Conservation (phyloP, 2,888 invertebrate genomes). For the Hoplodrina ambigua region DNA sequence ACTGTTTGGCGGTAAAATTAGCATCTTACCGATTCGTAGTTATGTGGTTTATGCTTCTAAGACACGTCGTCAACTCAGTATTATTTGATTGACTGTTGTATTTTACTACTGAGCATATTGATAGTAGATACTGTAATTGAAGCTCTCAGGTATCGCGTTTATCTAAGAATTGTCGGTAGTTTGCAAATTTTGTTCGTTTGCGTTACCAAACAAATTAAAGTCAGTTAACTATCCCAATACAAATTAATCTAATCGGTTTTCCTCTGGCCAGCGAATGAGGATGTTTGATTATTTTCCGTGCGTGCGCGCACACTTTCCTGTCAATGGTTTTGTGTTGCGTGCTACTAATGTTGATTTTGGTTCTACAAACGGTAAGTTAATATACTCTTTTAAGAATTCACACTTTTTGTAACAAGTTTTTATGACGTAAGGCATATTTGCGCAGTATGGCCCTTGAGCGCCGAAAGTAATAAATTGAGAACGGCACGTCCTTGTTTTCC, state of each 20-base stretch:
- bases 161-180: conserved; percentile 21
- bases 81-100: too few species aligned
- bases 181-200: conserved; percentile 27
- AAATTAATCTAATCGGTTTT: conserved; percentile 52
- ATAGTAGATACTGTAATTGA: neutral
- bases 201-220: conserved; percentile 38
- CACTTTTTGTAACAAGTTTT: conserved; percentile 17
- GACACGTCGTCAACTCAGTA: too few species aligned
- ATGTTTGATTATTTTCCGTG: conserved; percentile 62
- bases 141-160: conserved; percentile 7
- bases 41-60: too few species aligned
- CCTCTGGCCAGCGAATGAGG: conserved; percentile 54
- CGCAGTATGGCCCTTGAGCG: conserved; percentile 16
- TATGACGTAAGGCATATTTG: conserved; percentile 23
- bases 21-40: too few species aligned
- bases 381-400: conserved; percentile 20
- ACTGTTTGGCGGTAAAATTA: too few species aligned
- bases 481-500: conserved; percentile 21
- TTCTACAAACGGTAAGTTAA: conserved; percentile 12
- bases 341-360: conserved; percentile 37
- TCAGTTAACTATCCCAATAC: conserved; percentile 27
- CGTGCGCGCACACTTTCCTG: conserved; percentile 59
- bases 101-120: neutral
- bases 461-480: conserved; percentile 35
- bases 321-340: conserved; percentile 50